phyloP scores from a whole-genome alignment of 2,888 invertebrate genomes.

The Andrena bucephala region DNA sequence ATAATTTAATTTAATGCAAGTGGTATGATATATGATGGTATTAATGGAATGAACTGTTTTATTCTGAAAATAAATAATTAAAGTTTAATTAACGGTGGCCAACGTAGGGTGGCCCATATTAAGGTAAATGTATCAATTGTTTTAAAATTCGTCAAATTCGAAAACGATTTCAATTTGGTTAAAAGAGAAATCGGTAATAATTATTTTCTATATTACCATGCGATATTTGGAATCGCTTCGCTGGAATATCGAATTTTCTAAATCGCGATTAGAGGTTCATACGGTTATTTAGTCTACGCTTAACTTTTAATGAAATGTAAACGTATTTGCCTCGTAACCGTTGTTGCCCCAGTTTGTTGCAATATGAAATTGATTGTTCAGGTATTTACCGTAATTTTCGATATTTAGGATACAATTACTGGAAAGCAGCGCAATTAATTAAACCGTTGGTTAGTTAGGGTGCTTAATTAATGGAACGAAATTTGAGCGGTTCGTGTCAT shows the following conservation, averaged over 20 bases:
- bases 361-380: background rate
- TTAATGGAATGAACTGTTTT: too few relatives aligned
- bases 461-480: constrained; percentile 14
- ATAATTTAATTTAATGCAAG: too few relatives aligned
- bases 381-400: constrained; percentile 7
- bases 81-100: too few relatives aligned
- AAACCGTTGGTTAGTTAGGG: constrained; percentile 1
- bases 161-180: background rate
- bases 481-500: background rate
- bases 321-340: background rate
- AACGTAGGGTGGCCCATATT: too few relatives aligned
- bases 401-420: constrained; percentile 2
- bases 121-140: too few relatives aligned
- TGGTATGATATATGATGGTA: too few relatives aligned
- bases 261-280: background rate
- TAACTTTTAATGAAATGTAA: background rate
- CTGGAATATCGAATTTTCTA: background rate
- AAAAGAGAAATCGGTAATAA: background rate
- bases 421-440: constrained; percentile 20
- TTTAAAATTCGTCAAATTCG: too few relatives aligned
- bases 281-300: background rate
- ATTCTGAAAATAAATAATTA: too few relatives aligned
- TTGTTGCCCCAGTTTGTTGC: background rate
- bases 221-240: background rate
- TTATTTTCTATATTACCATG: background rate